Base-by-base conservation (phyloP, 2,113 vertebrate species). In the Neodon shergylaensis region DNA sequence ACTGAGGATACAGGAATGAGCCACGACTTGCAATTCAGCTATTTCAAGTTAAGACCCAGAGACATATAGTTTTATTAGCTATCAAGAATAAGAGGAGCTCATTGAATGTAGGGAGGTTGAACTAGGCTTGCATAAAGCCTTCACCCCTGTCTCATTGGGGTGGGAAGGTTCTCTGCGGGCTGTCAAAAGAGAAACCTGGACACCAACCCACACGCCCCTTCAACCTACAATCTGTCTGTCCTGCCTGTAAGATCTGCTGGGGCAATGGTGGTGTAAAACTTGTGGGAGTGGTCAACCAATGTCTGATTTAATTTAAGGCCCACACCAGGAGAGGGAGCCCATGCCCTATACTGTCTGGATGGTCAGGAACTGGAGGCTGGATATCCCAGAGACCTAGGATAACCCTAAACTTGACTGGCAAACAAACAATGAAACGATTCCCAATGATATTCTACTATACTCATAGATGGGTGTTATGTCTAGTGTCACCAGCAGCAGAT, bases 31-130 rank as follows among this genome's bases (percentile, higher is more conserved):
- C 28, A 85, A 33, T 9, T 66, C 26, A 85, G 61, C 61, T 85
- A 47, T 85, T 47, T 76, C 87, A 12, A 96, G 74, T 63, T 79
- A 79, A 76, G 65, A 96, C 81, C 49, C 72, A 90, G 82, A 96
- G 63, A 90, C 47, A 77, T 58, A 52, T 22, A 86, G 74, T 90
- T 93, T 95, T 76, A 89, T 70, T 90, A 88, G 49, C 87, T 90
- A 92, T 84, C 47, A 90, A 70, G 61, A 84, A 66, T 39, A 92
- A 70, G 74, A 77, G 31, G 31, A 78, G 16, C 14, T 79, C 16
- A 21, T 5, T 78, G 47, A 77, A 47, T 47, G 44, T 31, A 14
- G 5, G 28, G 42, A 77, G 74, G 74, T 77, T 44, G 44, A 47
- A 26, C 74, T 77, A 26, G 74, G 26, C 28, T 44, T 77, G 74